Evolutionary conservation across 2,797 vertebrate genomes (phyloP).

Genomic region (Pagetopsis macropterus): DNA sequence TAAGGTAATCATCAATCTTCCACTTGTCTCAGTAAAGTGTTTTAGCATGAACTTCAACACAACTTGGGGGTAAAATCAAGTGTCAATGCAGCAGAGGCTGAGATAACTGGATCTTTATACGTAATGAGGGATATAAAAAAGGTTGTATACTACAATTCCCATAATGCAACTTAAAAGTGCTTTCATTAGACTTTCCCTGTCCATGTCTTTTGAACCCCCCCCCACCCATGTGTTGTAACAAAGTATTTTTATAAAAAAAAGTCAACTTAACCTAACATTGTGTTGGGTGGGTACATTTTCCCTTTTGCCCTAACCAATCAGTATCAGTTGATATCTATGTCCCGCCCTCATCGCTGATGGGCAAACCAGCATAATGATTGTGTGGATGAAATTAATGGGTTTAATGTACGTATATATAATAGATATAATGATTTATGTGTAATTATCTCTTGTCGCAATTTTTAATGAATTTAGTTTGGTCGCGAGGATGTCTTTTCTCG

Average conservation of each 20-base stretch:
- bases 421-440: no score
- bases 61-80: no score
- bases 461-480: not conserved
- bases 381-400: not conserved
- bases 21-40: not conserved
- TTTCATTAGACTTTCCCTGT: no score
- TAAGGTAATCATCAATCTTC: conserved; percentile 75
- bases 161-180: no score
- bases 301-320: not conserved
- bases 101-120: no score
- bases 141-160: no score
- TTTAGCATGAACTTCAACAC: not conserved
- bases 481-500: not conserved
- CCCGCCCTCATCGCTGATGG: not conserved
- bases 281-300: not conserved
- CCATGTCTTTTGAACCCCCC: no score
- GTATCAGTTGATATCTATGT: not conserved
- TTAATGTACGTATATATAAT: not conserved
- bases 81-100: no score
- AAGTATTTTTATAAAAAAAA: no score
- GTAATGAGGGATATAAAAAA: no score
- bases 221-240: no score
- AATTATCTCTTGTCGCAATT: not conserved
- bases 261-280: no score
- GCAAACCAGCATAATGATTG: not conserved